These are phyloP conservation scores for Caranx melampygus DNA, from an alignment of 2,113 vertebrate species.

Conservation along the genomic window DNA sequence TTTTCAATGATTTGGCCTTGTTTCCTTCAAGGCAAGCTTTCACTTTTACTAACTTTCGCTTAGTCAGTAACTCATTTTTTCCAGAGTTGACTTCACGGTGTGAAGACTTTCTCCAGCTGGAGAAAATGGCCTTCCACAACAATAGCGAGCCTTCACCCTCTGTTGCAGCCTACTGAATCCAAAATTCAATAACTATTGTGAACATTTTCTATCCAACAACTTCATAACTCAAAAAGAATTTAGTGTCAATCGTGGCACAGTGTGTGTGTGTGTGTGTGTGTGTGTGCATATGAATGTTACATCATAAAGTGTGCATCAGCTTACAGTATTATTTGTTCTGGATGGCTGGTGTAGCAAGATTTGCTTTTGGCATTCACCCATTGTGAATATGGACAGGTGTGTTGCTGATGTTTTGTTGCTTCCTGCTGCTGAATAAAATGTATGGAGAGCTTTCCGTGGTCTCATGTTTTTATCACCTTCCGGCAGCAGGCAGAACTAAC, in stretches of 20 bases:
- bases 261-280: not conserved
- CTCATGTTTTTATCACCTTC: slow-evolving; percentile 50
- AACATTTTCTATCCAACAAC: not conserved
- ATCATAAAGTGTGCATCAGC: slow-evolving; percentile 1
- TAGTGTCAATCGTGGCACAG: not conserved
- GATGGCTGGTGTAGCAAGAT: slow-evolving; percentile 29
- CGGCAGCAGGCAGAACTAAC: slow-evolving; percentile 49
- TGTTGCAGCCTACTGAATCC: not conserved
- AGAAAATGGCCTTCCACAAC: slow-evolving; percentile 22
- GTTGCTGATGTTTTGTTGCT: not conserved
- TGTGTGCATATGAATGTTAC: not conserved
- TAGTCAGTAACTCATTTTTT: slow-evolving; percentile 1
- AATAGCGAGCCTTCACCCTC: not conserved
- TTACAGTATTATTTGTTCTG: slow-evolving; percentile 15
- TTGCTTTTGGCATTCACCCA: slow-evolving; percentile 38
- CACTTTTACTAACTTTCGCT: slow-evolving; percentile 7
- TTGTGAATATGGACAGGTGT: slow-evolving; percentile 22
- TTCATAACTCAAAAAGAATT: not conserved
- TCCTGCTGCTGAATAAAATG: not conserved
- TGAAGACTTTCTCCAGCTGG: slow-evolving; percentile 21
- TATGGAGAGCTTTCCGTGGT: slow-evolving; percentile 20
- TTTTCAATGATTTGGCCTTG: slow-evolving; percentile 50
- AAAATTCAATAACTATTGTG: slow-evolving; percentile 20
- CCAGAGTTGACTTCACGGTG: not conserved
- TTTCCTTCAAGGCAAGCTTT: not conserved